These are phyloP conservation scores for Coptotermes formosanus DNA, from an alignment of 1,140 invertebrate species.

Conservation along the genomic window DNA sequence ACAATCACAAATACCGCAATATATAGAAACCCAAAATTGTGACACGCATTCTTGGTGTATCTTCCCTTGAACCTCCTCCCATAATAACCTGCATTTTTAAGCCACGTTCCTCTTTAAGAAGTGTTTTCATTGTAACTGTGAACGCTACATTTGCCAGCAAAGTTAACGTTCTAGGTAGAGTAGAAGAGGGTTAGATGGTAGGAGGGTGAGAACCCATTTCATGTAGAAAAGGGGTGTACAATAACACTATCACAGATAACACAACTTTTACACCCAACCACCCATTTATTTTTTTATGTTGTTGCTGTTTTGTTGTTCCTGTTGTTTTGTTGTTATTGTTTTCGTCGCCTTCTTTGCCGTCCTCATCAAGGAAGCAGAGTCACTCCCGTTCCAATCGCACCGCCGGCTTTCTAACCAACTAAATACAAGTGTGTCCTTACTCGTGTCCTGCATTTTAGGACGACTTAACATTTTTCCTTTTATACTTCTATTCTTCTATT, in stretches of 20 bases:
- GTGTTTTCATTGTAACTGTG: neutral
- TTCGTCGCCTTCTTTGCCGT: no score
- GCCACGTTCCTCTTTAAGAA: neutral
- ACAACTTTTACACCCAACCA: no score
- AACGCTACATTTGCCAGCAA: neutral
- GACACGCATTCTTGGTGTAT: neutral
- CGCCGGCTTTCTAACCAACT: no score
- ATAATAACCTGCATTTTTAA: neutral
- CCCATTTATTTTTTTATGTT: no score
- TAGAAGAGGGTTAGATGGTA: neutral
- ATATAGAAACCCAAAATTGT: neutral
- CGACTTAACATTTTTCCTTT: no score
- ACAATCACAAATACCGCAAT: neutral
- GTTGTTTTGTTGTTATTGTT: no score
- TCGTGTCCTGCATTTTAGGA: no score
- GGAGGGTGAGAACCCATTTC: neutral
- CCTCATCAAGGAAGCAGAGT: no score
- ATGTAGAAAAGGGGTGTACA: neutral
- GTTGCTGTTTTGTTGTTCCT: no score
- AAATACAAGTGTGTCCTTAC: no score
- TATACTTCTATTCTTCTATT: no score
- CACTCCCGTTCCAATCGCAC: no score
- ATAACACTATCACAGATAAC: neutral
- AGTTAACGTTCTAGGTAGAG: neutral
- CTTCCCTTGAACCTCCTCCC: neutral